Base-by-base conservation (phyloP, 2,797 vertebrate genomes). In the Nannoperca obscura region DNA sequence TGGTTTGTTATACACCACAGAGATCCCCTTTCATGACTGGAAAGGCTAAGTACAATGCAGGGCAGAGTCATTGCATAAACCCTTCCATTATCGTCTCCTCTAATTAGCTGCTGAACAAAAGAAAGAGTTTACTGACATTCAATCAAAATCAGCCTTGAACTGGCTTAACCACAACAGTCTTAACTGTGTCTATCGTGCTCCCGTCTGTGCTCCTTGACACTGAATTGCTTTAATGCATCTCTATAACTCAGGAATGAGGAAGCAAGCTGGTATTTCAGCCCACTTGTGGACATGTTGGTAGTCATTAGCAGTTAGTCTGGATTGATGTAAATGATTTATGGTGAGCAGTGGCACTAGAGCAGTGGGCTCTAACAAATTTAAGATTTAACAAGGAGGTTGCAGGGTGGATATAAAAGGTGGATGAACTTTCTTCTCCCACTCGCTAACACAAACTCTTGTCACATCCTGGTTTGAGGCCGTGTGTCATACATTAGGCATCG, bases 101-200 rank as follows among this genome's bases (percentile, higher is more conserved):
- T 59, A 83, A 86, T 91, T 77, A 80, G 68, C 52, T 27, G 36
- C 73, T 2, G 19, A 63, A 64, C n/a, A 49, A 80, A 74, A 70
- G 3, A 20, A 49, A 62, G 17, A 30, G n/a, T 82, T 82, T 49
- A 22, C 52, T 27, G 49, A 84, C 53, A 49, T 64, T 77, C 20
- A 69, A 54, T 81, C 52, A 50, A 70, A 85, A 71, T 62, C 40
- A 8, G n/a, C 65, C 67, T 53, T 76, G 62, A 74, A 66, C 49
- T 55, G 30, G 7, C 67, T 58, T 73, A 66, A 63, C 47, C 80
- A 22, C 8, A 10, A 14, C 44, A 20, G 5, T 44, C 74, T 55
- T 14, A 27, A 50, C 65, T 54, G 50, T 34, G 5, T 74, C 67
- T 12, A 1, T 24, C 42, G 19, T 8, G n/a, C 22, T 38, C 27